Evolutionary conservation across 2,113 vertebrate genomes (phyloP), one percentile per base, ranked within the genome.

Genomic region (Tachysurus fulvidraco): DNA sequence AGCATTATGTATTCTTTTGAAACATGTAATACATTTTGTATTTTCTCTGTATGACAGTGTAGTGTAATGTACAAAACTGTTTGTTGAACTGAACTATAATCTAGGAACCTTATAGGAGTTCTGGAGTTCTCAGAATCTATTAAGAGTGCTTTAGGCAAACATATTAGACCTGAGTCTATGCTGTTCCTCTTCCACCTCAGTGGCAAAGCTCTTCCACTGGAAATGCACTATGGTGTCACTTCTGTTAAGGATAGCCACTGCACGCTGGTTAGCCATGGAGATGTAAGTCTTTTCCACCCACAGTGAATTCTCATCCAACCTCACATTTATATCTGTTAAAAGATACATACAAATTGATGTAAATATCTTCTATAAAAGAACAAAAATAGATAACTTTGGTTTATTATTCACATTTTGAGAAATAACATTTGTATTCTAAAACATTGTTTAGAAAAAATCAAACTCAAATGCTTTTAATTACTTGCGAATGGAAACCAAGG

Each of bases 151-250:
- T 14, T 82, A 77, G 13, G 16, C n/a, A 11, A 54, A 62, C 44
- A 4, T 74, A 54, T 25, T 81, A 62, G 73, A 97, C 96, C 94
- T 96, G 41, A 90, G 8, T 52, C 94, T 95, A 79, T 92, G 90
- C 71, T 77, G 69, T 23, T 96, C 92, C 82, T 97, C 95, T 19
- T 97, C 95, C 73, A 94, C 92, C 80, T 93, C 91, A 16, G 91
- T 94, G 82, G 92, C 92, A 92, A 93, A 95, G 54, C 79, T 52
- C 54, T 95, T 98, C 96, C 96, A 99, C 87, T 92, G 93, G 93
- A 96, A 98, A 82, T 90, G 93, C 4, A 97, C 94, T 60, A 94
- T 93, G 90, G 95, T 90, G 10, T 94, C 84, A 28, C 96, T 96
- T 28, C 17, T 91, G 85, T 98, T 98, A 88, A 93, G 84, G 88